These are phyloP conservation scores for Taeniopygia guttata DNA, from an alignment of 2,797 vertebrate species.

Conservation along the genomic window DNA sequence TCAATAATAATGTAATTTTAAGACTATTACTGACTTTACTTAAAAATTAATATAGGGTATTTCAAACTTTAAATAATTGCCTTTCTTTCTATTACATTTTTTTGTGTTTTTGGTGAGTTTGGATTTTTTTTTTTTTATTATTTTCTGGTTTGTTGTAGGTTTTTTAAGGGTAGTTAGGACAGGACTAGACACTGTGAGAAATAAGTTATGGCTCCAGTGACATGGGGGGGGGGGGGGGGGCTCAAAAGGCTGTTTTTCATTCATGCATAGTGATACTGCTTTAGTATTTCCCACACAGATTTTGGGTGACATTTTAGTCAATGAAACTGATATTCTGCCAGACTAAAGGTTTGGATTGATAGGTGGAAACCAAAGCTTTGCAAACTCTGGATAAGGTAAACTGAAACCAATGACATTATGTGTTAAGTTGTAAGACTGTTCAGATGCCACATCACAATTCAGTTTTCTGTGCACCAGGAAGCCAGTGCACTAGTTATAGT, in stretches of 20 bases:
- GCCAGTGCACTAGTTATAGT: background rate
- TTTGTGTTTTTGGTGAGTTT: fast-evolving
- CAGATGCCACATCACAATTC: background rate
- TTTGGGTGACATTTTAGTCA: background rate
- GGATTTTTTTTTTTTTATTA: no score
- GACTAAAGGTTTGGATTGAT: background rate
- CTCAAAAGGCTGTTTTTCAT: background rate
- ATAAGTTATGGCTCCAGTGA: background rate
- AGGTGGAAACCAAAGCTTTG: background rate
- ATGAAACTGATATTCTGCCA: background rate
- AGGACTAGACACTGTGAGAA: background rate
- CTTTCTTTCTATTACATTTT: background rate
- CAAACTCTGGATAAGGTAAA: background rate
- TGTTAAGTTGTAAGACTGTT: background rate
- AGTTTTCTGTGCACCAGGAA: background rate
- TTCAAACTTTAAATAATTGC: background rate
- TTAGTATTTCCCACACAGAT: background rate
- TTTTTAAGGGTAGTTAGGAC: background rate
- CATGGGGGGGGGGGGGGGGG: background rate
- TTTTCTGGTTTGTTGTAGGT: background rate
- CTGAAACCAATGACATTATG: background rate
- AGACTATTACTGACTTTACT: background rate
- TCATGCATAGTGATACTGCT: background rate
- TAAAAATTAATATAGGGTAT: background rate
- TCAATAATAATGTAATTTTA: background rate